Evolutionary conservation across 2,797 vertebrate genomes (phyloP).

Genomic region (Smutsia temminckii): DNA sequence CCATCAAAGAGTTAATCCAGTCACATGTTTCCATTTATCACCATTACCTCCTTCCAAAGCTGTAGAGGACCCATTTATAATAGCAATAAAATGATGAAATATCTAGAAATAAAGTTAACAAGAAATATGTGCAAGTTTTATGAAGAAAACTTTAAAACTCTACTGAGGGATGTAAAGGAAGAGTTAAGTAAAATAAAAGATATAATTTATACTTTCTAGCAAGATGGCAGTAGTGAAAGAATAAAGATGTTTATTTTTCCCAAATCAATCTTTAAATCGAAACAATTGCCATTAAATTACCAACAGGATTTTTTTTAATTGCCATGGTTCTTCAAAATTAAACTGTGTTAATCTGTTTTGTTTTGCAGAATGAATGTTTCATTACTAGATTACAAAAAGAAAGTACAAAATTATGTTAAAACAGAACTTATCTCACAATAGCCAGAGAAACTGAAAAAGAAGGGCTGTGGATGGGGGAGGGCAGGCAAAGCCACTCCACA

Average conservation of each 20-base stretch:
- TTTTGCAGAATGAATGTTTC: too few species aligned
- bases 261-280: slow-evolving; percentile 30
- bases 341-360: not conserved
- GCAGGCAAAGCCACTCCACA: not conserved
- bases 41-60: not conserved
- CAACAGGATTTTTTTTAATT: not conserved
- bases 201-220: not conserved
- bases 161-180: slow-evolving; percentile 2
- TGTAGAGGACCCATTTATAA: slow-evolving; percentile 25
- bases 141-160: slow-evolving; percentile 48
- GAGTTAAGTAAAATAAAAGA: slow-evolving; percentile 38
- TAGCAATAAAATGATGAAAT: slow-evolving; percentile 35
- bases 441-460: not conserved
- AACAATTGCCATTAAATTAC: slow-evolving; percentile 41
- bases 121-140: slow-evolving; percentile 55
- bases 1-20: not conserved
- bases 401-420: too few species aligned
- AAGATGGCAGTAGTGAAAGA: not conserved
- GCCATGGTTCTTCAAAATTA: not conserved
- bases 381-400: too few species aligned
- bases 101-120: slow-evolving; percentile 49
- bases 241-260: slow-evolving; percentile 3
- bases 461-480: not conserved
- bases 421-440: not conserved
- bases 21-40: slow-evolving; percentile 14